phyloP scores from a whole-genome alignment of 2,113 vertebrate genomes.

The Nycticebus coucang region DNA sequence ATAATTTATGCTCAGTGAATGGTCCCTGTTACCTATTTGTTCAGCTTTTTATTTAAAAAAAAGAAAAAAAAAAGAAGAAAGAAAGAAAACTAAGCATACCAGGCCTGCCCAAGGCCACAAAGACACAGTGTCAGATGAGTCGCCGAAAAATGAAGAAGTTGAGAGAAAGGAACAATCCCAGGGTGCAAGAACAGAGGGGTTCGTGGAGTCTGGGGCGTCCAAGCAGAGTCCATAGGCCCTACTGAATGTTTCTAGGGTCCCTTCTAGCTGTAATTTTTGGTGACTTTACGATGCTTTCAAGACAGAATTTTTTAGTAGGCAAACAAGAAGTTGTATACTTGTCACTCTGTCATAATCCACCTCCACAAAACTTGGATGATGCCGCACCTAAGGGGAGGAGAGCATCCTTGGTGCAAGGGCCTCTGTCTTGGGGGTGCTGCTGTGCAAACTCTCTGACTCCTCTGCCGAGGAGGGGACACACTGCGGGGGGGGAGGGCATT shows the following conservation, averaged over 20 bases:
- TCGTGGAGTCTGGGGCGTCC: accelerated
- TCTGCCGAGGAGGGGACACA: accelerated
- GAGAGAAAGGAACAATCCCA: accelerated
- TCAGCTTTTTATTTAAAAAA: background rate
- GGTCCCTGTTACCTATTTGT: background rate
- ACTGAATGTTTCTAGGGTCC: background rate
- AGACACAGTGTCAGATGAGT: accelerated
- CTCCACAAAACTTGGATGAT: background rate
- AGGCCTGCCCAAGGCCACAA: accelerated
- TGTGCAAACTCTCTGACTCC: accelerated
- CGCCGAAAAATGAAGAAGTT: accelerated
- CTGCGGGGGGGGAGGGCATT: accelerated
- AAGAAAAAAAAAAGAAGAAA: background rate
- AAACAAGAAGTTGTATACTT: accelerated
- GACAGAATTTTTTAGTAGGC: background rate
- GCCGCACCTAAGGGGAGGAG: accelerated
- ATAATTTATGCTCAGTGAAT: background rate
- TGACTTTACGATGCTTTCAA: background rate
- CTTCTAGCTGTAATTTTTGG: accelerated
- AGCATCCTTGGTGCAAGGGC: accelerated
- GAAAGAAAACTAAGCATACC: background rate
- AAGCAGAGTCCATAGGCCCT: background rate
- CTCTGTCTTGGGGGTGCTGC: accelerated
- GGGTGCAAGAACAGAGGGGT: accelerated
- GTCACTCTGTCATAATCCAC: accelerated